A percentile compares a stretch with the other conserved stretches of the same genome.
Evolutionary conservation across 2,797 vertebrate species (phyloP).

Genomic region (Mus spretus): DNA sequence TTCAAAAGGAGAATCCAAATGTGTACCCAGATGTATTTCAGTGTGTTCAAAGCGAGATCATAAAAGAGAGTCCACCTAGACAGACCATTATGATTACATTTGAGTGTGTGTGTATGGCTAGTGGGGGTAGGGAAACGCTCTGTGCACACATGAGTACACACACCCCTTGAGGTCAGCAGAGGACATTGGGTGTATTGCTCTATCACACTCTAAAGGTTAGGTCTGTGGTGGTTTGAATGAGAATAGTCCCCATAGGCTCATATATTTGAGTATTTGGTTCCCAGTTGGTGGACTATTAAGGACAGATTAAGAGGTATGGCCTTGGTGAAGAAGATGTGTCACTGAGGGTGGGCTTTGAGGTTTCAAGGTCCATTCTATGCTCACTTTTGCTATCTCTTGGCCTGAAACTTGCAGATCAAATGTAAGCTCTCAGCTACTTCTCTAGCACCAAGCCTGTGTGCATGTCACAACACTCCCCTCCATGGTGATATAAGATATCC

Average conservation of each 20-base stretch:
- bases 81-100: background rate
- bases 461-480: no score
- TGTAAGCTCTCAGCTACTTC: background rate
- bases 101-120: background rate
- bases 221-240: background rate
- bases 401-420: background rate
- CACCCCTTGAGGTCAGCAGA: background rate
- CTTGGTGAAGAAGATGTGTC: background rate
- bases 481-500: no score
- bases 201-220: background rate
- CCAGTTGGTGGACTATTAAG: background rate
- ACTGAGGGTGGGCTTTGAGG: background rate
- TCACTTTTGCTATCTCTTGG: no score
- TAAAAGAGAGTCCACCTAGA: constrained; percentile 32
- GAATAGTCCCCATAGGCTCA: background rate
- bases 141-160: background rate
- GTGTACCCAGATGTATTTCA: constrained; percentile 54
- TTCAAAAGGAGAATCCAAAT: constrained; percentile 30
- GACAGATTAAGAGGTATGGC: background rate
- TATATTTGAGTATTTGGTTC: background rate
- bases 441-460: no score
- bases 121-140: background rate
- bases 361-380: no score
- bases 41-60: constrained; percentile 48
- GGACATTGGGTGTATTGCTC: background rate